phyloP scores from a whole-genome alignment of 2,113 vertebrate genomes.

The Megaptera novaeangliae region DNA sequence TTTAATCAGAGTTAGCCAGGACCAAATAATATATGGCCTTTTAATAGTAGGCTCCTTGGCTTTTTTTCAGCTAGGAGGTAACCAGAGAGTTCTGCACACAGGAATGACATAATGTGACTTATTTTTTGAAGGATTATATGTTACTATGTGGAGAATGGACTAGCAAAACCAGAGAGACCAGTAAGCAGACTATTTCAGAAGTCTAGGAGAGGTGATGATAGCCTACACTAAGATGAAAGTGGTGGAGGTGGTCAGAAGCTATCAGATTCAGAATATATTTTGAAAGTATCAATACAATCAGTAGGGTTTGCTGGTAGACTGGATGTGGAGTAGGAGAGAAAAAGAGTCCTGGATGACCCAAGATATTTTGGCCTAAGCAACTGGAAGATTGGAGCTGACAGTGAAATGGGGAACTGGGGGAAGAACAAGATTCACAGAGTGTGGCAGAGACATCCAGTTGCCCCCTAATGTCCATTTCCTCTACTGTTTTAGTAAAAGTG shows the following conservation, averaged over 20 bases:
- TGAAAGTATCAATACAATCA: background rate
- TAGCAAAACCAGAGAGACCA: background rate
- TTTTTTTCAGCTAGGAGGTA: background rate
- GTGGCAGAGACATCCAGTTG: background rate
- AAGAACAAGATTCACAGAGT: background rate
- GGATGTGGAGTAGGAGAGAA: background rate
- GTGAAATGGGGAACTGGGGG: background rate
- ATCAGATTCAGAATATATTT: background rate
- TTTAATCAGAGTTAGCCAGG: background rate
- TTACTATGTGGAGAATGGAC: background rate
- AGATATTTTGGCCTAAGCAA: background rate
- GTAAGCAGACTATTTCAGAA: background rate
- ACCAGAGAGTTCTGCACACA: background rate
- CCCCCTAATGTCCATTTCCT: background rate
- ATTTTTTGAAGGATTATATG: background rate
- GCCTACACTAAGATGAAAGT: background rate
- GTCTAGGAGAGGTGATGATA: background rate
- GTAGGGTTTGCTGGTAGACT: background rate
- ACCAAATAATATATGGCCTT: background rate
- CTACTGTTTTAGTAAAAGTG: too few species aligned
- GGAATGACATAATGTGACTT: background rate
- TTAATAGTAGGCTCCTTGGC: background rate
- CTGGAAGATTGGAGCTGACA: background rate
- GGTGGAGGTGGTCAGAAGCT: background rate
- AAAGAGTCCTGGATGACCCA: background rate